Base-by-base conservation (phyloP, 2,797 vertebrate genomes). In the Saxicola maurus region DNA sequence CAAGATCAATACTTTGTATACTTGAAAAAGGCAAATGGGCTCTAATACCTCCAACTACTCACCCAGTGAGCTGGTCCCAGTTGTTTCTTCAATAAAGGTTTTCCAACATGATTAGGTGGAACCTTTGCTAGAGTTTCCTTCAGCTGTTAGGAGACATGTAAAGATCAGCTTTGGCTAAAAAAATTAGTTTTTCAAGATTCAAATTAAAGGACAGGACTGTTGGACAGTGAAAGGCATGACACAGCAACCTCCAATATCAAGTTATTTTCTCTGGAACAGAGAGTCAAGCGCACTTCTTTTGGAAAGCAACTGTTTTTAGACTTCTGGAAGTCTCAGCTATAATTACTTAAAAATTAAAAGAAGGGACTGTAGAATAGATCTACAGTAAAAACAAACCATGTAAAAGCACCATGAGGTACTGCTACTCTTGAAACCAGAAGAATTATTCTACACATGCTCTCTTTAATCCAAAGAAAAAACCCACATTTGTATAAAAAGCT, bases 51-150 rank as follows among this genome's bases (percentile, higher is more conserved):
- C 38, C 28, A 28, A 33, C 16, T 83, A 97, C 97, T 98, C 96
- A 99, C 99, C 98, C 98, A 97, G 95, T 99, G 99, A 91, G 98
- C 96, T 40, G 99, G 99, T 93, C 99, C 99, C 73, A 99, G 97
- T 27, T 98, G 75, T 94, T 98, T 99, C 96, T 97, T 99, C 96
- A 99, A 7, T 87, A 99, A 94, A 93, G 99, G 98, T 68, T 98
- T 98, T 92, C 99, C 99, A 45, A 99, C 96, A 10, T 99, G 98
- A 96, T 95, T 97, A 71, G 98, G 96, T 77, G 98, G 98, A 88
- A 99, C 99, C 94, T 98, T 98, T 66, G 98, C 97, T 92, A 99
- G 92, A 25, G 98, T 98, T 97, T 99, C 99, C 94, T 99, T 99
- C 90, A 99, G 96, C 99, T 99, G 92, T 84, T 67, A 96, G 51